These are phyloP conservation scores for Delphinapterus leucas DNA, from an alignment of 2,113 vertebrate species.

Conservation along the genomic window DNA sequence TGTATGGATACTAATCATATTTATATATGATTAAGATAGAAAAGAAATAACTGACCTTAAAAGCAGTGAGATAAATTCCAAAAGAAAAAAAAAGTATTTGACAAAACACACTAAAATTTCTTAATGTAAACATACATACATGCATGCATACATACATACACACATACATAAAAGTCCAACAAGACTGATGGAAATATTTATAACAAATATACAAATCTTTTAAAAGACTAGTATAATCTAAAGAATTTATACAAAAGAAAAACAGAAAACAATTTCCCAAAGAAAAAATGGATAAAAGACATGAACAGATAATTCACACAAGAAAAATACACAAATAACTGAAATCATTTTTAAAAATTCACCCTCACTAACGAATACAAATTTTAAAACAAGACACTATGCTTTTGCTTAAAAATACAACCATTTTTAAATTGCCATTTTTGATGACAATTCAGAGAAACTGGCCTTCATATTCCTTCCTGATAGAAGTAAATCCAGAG, in stretches of 20 bases:
- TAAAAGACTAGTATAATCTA: not conserved
- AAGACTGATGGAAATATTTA: not conserved
- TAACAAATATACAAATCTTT: not conserved
- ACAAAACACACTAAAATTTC: not conserved
- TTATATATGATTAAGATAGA: not conserved
- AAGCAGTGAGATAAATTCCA: not conserved
- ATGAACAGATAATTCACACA: not conserved
- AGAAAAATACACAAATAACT: not conserved
- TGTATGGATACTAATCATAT: not conserved
- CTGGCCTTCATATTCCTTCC: not conserved
- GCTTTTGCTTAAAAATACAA: not conserved
- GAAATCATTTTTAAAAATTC: not conserved
- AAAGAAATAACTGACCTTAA: not conserved
- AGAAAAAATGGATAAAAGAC: not conserved
- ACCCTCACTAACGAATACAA: not conserved
- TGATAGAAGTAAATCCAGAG: not conserved
- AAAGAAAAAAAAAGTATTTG: constrained; percentile 20
- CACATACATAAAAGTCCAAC: not conserved
- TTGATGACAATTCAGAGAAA: not conserved
- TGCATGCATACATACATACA: not conserved
- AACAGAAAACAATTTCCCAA: not conserved
- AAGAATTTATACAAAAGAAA: constrained; percentile 1
- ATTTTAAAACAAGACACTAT: not conserved
- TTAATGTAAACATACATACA: not conserved
- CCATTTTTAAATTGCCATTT: not conserved